phyloP scores from a whole-genome alignment of 2,113 vertebrate species.

The Ranitomeya imitator region DNA sequence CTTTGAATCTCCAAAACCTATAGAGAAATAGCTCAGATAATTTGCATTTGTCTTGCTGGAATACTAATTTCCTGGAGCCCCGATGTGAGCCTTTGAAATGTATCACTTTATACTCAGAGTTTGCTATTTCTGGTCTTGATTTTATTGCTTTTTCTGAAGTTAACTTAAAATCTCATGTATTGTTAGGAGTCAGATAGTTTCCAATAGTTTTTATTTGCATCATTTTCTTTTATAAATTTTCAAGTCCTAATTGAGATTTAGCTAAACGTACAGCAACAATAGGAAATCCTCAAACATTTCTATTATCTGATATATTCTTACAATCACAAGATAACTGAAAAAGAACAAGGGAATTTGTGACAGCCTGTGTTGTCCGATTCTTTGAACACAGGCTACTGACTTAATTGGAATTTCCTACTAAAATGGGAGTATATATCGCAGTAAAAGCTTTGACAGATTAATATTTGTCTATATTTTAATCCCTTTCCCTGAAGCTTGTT shows the following conservation, averaged over 20 bases:
- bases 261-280: background rate
- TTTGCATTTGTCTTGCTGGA: conserved; percentile 13
- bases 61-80: conserved; percentile 34
- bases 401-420: too few relatives aligned
- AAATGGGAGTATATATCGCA: too few relatives aligned
- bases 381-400: too few relatives aligned
- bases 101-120: conserved; percentile 26
- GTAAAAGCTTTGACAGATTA: too few relatives aligned
- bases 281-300: background rate
- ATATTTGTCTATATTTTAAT: too few relatives aligned
- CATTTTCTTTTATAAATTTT: background rate
- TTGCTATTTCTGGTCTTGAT: conserved; percentile 7
- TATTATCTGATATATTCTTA: background rate
- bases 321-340: too few relatives aligned
- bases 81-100: conserved; percentile 31
- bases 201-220: background rate
- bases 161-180: conserved; percentile 4
- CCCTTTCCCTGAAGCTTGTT: too few relatives aligned
- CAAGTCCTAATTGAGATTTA: background rate
- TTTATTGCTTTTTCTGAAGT: conserved; percentile 30
- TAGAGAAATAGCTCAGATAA: background rate
- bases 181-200: background rate
- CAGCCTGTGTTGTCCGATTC: too few relatives aligned
- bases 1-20: background rate
- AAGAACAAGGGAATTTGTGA: too few relatives aligned